Base-by-base conservation (phyloP, 2,113 vertebrate genomes). In the Etia nguti region DNA sequence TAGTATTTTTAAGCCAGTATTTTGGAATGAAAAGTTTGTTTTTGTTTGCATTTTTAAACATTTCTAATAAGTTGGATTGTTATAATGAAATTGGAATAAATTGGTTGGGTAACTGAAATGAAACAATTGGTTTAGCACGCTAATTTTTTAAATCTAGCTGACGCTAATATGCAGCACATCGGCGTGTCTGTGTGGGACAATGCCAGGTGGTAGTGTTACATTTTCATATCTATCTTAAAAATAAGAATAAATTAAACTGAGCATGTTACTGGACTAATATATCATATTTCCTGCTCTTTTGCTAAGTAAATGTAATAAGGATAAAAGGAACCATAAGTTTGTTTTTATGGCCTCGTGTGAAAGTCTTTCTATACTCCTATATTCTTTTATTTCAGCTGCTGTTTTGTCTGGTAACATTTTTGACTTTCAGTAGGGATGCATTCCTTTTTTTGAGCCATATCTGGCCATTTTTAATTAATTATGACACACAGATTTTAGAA, bases 331-430 rank as follows among this genome's bases (percentile, higher is more conserved):
- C 13, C 68, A 73, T 18, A 24, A 10, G 38, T 73, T 73, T 26
- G 13, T 18, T 46, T 2, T 70, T 43, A n/a, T 73, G 65, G 62
- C 36, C 36, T 22, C 11, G 38, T 41, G 62, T 38, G 11, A 68
- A 38, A 68, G 20, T 24, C 65, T 70, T 70, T 73, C 13, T 73
- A 10, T 46, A 3, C 41, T 46, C 22, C 68, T 26, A 16, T 46
- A 46, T 73, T 73, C 22, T 73, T 46, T 73, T 73, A 43, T 73
- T 73, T 46, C 13, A 73, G 65, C 38, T 73, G 41, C 22, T 73
- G 22, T 26, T 70, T 9, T 70, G 38, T 16, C 22, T 43, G 22
- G 8, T 46, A 73, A 46, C 38, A 46, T 12, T 26, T 43, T 70
- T 43, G 38, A 16, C 13, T 24, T 73, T 46, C 41, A 41, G 41